Base-by-base conservation (phyloP, 2,113 vertebrate species). In the Fulica atra region DNA sequence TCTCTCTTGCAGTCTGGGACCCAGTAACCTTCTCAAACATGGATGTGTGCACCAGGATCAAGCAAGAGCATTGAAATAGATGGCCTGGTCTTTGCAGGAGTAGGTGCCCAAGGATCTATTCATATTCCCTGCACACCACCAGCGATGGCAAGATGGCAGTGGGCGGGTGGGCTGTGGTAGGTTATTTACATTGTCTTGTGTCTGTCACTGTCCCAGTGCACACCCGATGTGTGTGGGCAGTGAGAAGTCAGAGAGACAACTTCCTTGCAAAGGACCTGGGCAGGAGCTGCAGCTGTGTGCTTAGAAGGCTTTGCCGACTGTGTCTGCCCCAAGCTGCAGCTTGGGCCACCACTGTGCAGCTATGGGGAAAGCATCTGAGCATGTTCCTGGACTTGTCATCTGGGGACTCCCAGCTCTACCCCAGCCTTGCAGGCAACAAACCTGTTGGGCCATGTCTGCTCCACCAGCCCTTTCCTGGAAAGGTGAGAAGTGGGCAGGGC, bases 291-390 rank as follows among this genome's bases (percentile, higher is more conserved):
- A 18, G 61, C n/a, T 9, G 0, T 17, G 10, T 50, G 24, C 65
- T 31, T 24, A 35, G 33, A 18, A 74, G 60, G 53, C 53, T 54
- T 73, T 73, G 38, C 19, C 1, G 2, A 68, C 24, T 8, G 1
- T 23, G 24, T 42, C 25, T 3, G 1, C 36, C 44, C 19, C 1
- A 0, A 0, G 0, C 33, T 68, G 65, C 26, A 53, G n/a, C 20
- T 68, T 63, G 48, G 63, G 17, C 33, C 1, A 1, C 20, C 2
- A 5, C 16, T 33, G 6, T 0, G 1, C 74, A 40, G 38, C 53
- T 53, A 3, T 25, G 14, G 13, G 13, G 12, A 42, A 36, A 14
- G 10, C 54, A 74, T 51, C 63, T 42, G 31, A 56, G 17, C 44
- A 16, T 68, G 33, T 25, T 53, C 21, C 53, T 60, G 53, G 44